These are phyloP conservation scores for Cordylochernes scorpioides DNA, from an alignment of 2,888 invertebrate species.

Conservation along the genomic window DNA sequence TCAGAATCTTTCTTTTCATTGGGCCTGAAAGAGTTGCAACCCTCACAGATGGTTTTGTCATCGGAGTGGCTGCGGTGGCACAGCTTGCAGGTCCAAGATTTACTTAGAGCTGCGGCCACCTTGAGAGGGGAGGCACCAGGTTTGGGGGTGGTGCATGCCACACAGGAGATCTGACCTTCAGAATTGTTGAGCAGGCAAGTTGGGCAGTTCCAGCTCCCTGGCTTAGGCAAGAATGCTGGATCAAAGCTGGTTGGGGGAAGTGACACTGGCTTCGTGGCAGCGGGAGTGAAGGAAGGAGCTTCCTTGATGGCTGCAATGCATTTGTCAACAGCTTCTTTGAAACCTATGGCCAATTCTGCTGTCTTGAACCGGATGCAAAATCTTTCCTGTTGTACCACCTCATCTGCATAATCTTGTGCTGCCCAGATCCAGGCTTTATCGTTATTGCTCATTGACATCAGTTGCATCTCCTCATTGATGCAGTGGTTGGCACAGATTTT, in stretches of 20 bases:
- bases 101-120: too few relatives aligned
- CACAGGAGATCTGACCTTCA: conserved; percentile 25
- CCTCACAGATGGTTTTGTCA: too few relatives aligned
- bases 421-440: conserved; percentile 48
- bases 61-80: too few relatives aligned
- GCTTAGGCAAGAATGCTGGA: conserved; percentile 26
- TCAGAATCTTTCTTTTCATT: too few relatives aligned
- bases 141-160: conserved; percentile 26
- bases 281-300: conserved; percentile 21
- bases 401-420: conserved; percentile 61
- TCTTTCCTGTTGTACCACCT: conserved; percentile 34
- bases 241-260: neutral
- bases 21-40: too few relatives aligned
- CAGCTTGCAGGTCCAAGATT: too few relatives aligned
- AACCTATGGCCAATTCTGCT: conserved; percentile 40
- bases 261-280: neutral
- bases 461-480: conserved; percentile 41
- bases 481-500: conserved; percentile 80
- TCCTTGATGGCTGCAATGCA: too few relatives aligned
- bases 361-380: conserved; percentile 57
- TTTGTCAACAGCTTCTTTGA: conserved; percentile 44
- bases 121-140: too few relatives aligned
- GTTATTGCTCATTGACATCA: conserved; percentile 37
- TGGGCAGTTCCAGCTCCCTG: conserved; percentile 37
- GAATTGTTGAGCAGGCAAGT: conserved; percentile 35